A percentile compares a stretch with the other conserved stretches of the same genome.
Evolutionary conservation across 2,888 invertebrate genomes (phyloP).

Genomic region (Emmelina monodactyla): DNA sequence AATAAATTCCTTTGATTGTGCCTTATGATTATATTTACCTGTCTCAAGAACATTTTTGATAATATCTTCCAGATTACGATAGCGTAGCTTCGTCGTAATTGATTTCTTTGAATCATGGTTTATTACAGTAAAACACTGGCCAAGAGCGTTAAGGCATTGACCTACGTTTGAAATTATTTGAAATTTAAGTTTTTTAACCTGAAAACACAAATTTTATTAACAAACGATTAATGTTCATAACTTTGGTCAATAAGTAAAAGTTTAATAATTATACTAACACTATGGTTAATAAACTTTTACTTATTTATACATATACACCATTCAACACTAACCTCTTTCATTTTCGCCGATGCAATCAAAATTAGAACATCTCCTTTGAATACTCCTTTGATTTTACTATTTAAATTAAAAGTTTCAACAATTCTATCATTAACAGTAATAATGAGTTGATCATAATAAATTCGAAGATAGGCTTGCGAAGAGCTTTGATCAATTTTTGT

Average conservation of each 20-base stretch:
- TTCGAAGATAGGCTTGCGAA: conserved; percentile 21
- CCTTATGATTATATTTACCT: conserved; percentile 9
- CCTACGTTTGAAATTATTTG: conserved; percentile 27
- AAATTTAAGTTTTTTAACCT: conserved; percentile 48
- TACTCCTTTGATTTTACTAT: conserved; percentile 40
- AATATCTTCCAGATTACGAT: conserved; percentile 29
- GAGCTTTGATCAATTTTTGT: conserved; percentile 24
- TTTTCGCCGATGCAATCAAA: conserved; percentile 24
- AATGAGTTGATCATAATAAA: conserved; percentile 37
- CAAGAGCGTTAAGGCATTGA: conserved; percentile 26
- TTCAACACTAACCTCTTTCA: conserved; percentile 26
- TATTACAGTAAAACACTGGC: conserved; percentile 32
- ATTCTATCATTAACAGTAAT: conserved; percentile 30
- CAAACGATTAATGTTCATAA: background rate
- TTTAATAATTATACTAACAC: background rate
- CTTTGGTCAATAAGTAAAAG: background rate
- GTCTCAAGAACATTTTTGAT: conserved; percentile 27
- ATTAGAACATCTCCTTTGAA: conserved; percentile 41
- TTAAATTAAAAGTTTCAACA: conserved; percentile 38
- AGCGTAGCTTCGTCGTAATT: conserved; percentile 19
- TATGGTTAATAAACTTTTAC: conserved; percentile 1
- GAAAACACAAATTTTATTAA: conserved; percentile 10
- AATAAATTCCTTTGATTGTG: no score
- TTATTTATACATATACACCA: conserved; percentile 1
- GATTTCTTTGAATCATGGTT: conserved; percentile 19